Base-by-base conservation (phyloP, 1,140 invertebrate species). In the Panagrolaimus sp. region DNA sequence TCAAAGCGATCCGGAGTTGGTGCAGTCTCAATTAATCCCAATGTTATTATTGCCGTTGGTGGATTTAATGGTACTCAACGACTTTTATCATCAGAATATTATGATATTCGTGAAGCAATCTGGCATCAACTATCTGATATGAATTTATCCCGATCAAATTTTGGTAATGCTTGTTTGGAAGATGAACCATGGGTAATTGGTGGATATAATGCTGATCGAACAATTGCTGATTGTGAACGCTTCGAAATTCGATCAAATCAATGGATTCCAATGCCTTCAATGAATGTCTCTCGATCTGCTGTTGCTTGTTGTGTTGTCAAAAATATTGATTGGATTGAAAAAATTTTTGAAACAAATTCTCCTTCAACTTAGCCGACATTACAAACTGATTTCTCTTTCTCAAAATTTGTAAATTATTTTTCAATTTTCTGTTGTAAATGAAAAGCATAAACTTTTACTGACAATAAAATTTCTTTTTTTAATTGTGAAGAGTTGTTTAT, bases 21-120 rank as follows among this genome's bases (percentile, higher is more conserved):
- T 32, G 71, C 71, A 12, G 28, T 73, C 14, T n/a, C 24, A 14
- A 67, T 68, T 32, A 21, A 55, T n/a, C 14, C 47, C 1, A 58
- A 58, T 58, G 65, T 43, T 10, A 69, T 73, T 24, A 17, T 73
- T 10, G 71, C 62, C 2, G 63, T 48, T 21, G 71, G 71, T 24
- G 71, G 71, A 43, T 73, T 68, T 43, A 74, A 74, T 26, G 71
- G 71, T 24, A 26, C 32, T 14, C 26, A 21, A 12, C 71, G 71
- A 14, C 71, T 73, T 5, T 75, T 21, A 17, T 10, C 71, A 1
- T 15, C 44, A 0, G 71, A 73, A 28, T 73, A 70, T 21, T 73
- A 73, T 43, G 71, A 73, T 63, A n/a, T 63, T 3, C 55, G 71
- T 28, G 71, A 73, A 58, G 71, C 72, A 14, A n/a, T 69, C 21